Conservation (phyloP, 64 coral and sea anemone genomes). For the Porites lutea region DNA sequence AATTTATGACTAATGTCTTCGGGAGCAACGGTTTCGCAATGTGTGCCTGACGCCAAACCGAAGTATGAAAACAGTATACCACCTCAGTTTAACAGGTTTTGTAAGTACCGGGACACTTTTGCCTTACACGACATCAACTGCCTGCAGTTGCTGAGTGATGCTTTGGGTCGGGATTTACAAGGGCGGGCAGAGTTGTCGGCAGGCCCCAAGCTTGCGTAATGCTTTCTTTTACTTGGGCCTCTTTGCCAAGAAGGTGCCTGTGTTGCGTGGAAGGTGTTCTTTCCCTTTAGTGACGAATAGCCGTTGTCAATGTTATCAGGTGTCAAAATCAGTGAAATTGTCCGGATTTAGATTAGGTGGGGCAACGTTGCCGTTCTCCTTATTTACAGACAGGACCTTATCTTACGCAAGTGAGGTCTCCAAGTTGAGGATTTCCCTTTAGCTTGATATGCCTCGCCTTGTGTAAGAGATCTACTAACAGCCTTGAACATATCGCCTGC, state of each 20-base stretch:
- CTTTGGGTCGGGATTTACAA: too few relatives aligned
- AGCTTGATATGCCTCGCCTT: neutral
- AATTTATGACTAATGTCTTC: too few relatives aligned
- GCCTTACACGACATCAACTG: too few relatives aligned
- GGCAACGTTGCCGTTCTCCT: conserved; percentile 30
- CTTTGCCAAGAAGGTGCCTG: conserved; percentile 72
- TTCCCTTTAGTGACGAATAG: conserved; percentile 34
- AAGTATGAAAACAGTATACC: too few relatives aligned
- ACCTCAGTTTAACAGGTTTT: too few relatives aligned
- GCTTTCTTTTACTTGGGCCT: neutral
- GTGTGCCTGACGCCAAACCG: too few relatives aligned
- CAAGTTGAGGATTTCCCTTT: neutral
- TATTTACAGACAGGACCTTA: conserved; percentile 34
- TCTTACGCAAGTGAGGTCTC: conserved; percentile 1
- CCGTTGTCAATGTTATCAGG: conserved; percentile 70
- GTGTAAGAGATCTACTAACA: conserved; percentile 19
- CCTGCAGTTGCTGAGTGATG: too few relatives aligned
- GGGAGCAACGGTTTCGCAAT: too few relatives aligned
- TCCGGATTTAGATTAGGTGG: conserved; percentile 32
- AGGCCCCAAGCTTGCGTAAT: neutral
- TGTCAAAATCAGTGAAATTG: conserved; percentile 56
- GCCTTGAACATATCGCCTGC: conserved; percentile 16
- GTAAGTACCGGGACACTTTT: too few relatives aligned
- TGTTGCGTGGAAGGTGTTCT: conserved; percentile 83
- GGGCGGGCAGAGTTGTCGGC: too few relatives aligned